Conservation (phyloP, 2,797 vertebrate species). For the Pteronotus mesoamericanus region DNA sequence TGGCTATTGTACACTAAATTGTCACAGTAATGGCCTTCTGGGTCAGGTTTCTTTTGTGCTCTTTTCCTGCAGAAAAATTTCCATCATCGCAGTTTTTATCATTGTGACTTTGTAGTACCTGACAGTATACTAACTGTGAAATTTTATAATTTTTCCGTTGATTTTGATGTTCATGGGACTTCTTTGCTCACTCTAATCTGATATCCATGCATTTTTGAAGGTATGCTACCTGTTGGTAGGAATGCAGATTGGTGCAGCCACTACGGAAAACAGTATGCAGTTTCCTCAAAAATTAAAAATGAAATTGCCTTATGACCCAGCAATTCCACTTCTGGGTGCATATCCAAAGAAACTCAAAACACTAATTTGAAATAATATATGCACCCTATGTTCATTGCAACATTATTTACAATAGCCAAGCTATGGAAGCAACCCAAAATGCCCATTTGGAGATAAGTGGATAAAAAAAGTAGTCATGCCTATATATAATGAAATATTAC, state of each 20-base stretch:
- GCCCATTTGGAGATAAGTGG: too few species aligned
- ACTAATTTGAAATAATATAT: background rate
- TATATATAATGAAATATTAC: background rate
- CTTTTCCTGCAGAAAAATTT: constrained; percentile 34
- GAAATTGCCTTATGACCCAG: background rate
- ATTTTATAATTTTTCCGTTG: background rate
- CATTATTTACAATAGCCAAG: background rate
- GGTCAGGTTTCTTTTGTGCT: constrained; percentile 32
- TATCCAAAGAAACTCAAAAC: background rate
- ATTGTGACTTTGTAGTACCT: background rate
- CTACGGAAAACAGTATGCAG: background rate
- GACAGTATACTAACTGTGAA: background rate
- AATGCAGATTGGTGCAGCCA: background rate
- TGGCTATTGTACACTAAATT: background rate
- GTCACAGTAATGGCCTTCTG: background rate
- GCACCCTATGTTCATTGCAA: background rate
- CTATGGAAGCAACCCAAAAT: background rate
- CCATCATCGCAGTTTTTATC: constrained; percentile 18
- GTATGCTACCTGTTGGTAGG: background rate
- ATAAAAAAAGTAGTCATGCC: background rate
- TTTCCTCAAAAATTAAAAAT: background rate
- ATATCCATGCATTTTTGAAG: background rate
- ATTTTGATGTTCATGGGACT: background rate
- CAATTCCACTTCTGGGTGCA: background rate
- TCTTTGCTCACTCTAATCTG: background rate